Conservation (phyloP, 2,113 vertebrate genomes). For the Nanger granti region DNA sequence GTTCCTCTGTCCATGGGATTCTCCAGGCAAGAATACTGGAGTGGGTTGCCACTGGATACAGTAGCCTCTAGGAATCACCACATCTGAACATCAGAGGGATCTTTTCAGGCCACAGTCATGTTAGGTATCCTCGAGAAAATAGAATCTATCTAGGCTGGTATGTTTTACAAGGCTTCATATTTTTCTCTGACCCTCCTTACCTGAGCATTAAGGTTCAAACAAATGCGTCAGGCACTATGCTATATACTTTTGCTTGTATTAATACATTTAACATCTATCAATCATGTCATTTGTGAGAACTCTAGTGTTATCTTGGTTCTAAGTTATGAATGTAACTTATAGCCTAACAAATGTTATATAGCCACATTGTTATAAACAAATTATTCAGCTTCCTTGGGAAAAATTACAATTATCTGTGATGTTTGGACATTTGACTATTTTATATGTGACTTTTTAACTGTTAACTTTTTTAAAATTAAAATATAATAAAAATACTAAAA, state of each 20-base stretch:
- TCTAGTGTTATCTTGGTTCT: background rate
- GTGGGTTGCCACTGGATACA: too few species aligned
- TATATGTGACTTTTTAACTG: background rate
- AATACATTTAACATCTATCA: background rate
- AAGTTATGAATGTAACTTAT: background rate
- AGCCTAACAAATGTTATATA: constrained; percentile 4
- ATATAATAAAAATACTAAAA: background rate
- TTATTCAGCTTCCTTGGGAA: background rate
- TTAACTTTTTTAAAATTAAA: background rate
- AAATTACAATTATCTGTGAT: background rate
- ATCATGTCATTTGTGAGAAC: background rate
- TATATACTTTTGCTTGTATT: background rate
- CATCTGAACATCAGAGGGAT: background rate
- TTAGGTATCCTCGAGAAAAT: background rate
- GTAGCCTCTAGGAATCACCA: background rate
- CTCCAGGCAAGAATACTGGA: too few species aligned
- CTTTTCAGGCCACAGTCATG: background rate
- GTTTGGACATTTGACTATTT: background rate
- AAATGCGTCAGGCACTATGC: background rate
- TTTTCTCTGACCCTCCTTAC: background rate
- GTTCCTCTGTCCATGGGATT: too few species aligned
- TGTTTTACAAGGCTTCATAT: background rate
- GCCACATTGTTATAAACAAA: background rate
- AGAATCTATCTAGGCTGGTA: background rate
- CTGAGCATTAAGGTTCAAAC: background rate